Percentiles rank a stretch among this genome's conserved stretches.
These are phyloP conservation scores for Drosophila nr. medialis DNA, from an alignment of 2,888 invertebrate species.

Conservation along the genomic window DNA sequence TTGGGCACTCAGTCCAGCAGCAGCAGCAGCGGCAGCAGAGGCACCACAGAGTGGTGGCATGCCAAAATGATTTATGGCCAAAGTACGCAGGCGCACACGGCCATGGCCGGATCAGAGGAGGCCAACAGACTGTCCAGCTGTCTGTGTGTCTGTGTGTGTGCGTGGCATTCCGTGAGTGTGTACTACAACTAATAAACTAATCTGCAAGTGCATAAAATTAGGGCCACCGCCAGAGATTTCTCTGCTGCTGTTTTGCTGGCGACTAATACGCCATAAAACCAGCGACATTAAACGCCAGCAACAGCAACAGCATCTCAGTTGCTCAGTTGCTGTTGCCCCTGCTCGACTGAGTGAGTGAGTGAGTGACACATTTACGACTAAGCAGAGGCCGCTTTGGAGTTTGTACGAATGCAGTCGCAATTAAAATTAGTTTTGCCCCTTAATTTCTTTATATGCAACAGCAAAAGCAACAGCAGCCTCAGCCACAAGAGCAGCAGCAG, in stretches of 20 bases:
- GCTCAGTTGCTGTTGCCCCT: constrained; percentile 17
- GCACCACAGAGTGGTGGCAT: constrained; percentile 58
- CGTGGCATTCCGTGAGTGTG: constrained; percentile 71
- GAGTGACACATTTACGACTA: constrained; percentile 77
- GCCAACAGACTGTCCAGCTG: constrained; percentile 13
- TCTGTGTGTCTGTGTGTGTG: constrained; percentile 6
- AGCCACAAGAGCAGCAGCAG: constrained; percentile 7
- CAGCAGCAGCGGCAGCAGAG: constrained; percentile 1
- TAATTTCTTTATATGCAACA: constrained; percentile 72
- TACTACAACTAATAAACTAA: constrained; percentile 80
- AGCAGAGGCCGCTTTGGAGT: constrained; percentile 35
- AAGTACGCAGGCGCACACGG: constrained; percentile 80
- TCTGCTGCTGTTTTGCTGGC: constrained; percentile 46
- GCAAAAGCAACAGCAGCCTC: neutral
- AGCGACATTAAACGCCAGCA: constrained; percentile 50
- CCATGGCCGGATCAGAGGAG: constrained; percentile 60
- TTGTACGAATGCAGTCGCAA: constrained; percentile 55
- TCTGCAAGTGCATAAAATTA: constrained; percentile 81
- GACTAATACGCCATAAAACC: constrained; percentile 68
- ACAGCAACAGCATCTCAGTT: constrained; percentile 9
- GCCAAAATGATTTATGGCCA: constrained; percentile 83
- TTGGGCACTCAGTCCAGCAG: constrained; percentile 28
- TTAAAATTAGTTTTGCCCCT: constrained; percentile 78
- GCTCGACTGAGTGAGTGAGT: constrained; percentile 39
- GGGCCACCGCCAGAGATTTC: constrained; percentile 70